These are phyloP conservation scores for Cheilosia urbana DNA, from an alignment of 2,888 invertebrate species.

Conservation along the genomic window DNA sequence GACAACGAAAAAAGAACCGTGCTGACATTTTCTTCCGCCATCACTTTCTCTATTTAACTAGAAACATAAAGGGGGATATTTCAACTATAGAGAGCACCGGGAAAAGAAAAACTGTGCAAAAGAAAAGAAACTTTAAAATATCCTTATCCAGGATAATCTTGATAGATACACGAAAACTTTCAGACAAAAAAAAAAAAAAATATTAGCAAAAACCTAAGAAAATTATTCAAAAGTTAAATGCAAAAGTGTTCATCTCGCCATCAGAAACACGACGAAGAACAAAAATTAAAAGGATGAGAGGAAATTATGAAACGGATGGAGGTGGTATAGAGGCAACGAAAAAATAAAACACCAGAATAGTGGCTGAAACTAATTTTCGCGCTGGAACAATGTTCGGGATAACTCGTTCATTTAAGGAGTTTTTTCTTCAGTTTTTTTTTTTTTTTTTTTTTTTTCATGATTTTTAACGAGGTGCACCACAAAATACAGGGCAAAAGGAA, in stretches of 20 bases:
- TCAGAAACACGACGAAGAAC: slow-evolving; percentile 33
- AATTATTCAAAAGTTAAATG: slow-evolving; percentile 69
- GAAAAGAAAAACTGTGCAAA: slow-evolving; percentile 1
- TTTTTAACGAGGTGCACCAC: slow-evolving; percentile 70
- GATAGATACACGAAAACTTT: slow-evolving; percentile 72
- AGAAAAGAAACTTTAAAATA: slow-evolving; percentile 52
- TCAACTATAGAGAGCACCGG: background rate
- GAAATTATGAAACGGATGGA: slow-evolving; percentile 61
- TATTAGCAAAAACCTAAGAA: slow-evolving; percentile 14
- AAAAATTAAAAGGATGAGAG: slow-evolving; percentile 70
- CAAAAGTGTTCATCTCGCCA: slow-evolving; percentile 52
- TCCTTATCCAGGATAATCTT: slow-evolving; percentile 73
- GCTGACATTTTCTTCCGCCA: slow-evolving; percentile 51
- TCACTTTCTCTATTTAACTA: slow-evolving; percentile 69
- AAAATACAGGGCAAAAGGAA: slow-evolving; percentile 35
- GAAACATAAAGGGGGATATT: slow-evolving; percentile 42
- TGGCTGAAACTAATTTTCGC: slow-evolving; percentile 74
- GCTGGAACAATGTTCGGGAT: slow-evolving; percentile 71
- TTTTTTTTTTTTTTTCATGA: slow-evolving; percentile 50
- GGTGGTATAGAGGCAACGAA: background rate
- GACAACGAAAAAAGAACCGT: slow-evolving; percentile 43
- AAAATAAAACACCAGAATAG: slow-evolving; percentile 36
- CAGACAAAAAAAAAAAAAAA: slow-evolving; percentile 15
- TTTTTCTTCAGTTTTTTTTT: slow-evolving; percentile 24
- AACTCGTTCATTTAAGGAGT: slow-evolving; percentile 60